phyloP scores from a whole-genome alignment of 2,797 vertebrate genomes.

The Alfaro cultratus region DNA sequence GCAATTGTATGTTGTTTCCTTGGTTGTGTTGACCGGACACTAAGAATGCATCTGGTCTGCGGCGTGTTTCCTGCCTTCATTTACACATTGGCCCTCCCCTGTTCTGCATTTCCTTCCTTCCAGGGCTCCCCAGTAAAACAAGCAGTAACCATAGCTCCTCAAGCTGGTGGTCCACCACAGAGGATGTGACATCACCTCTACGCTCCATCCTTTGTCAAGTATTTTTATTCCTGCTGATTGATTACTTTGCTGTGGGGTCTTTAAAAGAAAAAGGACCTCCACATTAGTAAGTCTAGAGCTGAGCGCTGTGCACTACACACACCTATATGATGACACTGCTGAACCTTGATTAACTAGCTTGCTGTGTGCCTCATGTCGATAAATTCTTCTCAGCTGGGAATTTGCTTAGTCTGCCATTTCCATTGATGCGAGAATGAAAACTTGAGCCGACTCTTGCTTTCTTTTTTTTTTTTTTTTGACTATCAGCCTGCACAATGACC shows the following conservation, averaged over 20 bases:
- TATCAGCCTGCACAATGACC: conserved; percentile 70
- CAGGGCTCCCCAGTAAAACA: conserved; percentile 65
- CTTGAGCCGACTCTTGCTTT: conserved; percentile 32
- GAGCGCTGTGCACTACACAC: neutral
- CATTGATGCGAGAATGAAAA: conserved; percentile 61
- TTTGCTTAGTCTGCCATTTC: conserved; percentile 67
- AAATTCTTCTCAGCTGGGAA: conserved; percentile 56
- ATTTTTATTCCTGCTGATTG: conserved; percentile 67
- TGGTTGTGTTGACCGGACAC: conserved; percentile 54
- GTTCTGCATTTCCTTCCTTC: conserved; percentile 76
- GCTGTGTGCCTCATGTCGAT: conserved; percentile 35
- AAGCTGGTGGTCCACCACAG: conserved; percentile 64
- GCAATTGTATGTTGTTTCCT: conserved; percentile 68
- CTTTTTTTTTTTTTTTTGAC: conserved; percentile 44
- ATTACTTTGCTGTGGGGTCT: conserved; percentile 35
- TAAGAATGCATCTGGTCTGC: conserved; percentile 56
- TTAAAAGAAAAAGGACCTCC: neutral
- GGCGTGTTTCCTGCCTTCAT: conserved; percentile 76
- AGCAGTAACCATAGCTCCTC: conserved; percentile 70
- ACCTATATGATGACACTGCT: conserved; percentile 11
- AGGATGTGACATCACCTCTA: conserved; percentile 69
- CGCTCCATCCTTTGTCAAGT: conserved; percentile 56
- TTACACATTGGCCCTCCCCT: conserved; percentile 57
- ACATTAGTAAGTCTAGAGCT: neutral
- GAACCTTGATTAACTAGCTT: conserved; percentile 33